Percentiles rank a stretch among this genome's conserved stretches.
Evolutionary conservation across 1,140 invertebrate genomes (phyloP).

Genomic region (Drosophila lowei): DNA sequence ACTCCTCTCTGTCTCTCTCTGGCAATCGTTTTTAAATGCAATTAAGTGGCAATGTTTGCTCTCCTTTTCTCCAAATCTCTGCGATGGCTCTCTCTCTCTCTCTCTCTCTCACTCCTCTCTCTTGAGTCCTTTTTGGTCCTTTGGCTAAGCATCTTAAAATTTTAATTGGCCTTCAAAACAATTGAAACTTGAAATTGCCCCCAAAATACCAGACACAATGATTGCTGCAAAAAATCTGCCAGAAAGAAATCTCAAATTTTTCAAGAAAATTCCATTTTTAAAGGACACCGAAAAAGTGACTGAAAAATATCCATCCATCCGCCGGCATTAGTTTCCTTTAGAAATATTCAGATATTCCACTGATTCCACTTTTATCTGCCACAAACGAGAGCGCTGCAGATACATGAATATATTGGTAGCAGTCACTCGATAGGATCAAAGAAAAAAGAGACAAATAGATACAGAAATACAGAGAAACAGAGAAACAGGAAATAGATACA

Average conservation of each 20-base stretch:
- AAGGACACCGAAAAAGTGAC: too few species aligned
- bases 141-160: constrained; percentile 55
- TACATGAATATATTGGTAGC: too few species aligned
- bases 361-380: too few species aligned
- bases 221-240: constrained; percentile 3
- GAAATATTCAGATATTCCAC: too few species aligned
- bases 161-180: constrained; percentile 73
- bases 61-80: neutral
- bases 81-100: neutral
- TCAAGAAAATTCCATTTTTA: too few species aligned
- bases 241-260: neutral
- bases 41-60: constrained; percentile 74
- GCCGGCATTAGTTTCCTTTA: too few species aligned
- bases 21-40: constrained; percentile 74
- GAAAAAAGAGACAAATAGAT: too few species aligned
- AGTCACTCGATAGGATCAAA: too few species aligned
- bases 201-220: constrained; percentile 16
- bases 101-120: neutral
- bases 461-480: too few species aligned
- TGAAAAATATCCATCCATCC: too few species aligned
- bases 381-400: too few species aligned
- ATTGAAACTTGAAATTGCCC: constrained; percentile 65
- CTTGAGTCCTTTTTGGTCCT: neutral
- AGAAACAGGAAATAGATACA: too few species aligned
- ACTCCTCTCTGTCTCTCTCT: neutral